A percentile compares a stretch with the other conserved stretches of the same genome.
These are phyloP conservation scores for Lophius americanus DNA, from an alignment of 2,797 vertebrate genomes.

Conservation along the genomic window DNA sequence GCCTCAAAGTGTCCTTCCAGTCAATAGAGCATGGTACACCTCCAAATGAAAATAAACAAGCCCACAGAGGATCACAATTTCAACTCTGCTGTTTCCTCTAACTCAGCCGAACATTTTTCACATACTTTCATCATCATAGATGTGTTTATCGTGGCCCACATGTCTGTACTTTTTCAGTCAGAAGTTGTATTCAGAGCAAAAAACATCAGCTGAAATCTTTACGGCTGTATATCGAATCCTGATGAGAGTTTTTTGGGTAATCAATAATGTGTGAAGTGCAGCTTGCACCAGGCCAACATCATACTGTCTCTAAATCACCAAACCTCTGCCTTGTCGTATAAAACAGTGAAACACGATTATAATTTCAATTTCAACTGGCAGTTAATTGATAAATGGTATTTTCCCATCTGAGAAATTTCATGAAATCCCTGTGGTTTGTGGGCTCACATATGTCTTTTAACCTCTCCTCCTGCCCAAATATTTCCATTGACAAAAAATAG, in stretches of 20 bases:
- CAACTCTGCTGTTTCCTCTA: neutral
- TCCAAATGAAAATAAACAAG: constrained; percentile 1
- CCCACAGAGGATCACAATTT: too few species aligned
- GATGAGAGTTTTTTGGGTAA: neutral
- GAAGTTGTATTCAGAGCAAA: neutral
- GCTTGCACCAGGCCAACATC: neutral
- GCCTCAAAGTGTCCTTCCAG: constrained; percentile 12
- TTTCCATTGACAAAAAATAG: neutral
- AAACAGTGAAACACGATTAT: neutral
- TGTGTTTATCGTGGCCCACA: neutral
- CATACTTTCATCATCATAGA: neutral
- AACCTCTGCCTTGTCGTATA: neutral
- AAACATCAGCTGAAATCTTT: neutral
- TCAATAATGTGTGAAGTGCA: neutral
- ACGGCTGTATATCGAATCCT: neutral
- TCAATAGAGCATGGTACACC: neutral
- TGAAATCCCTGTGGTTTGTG: neutral
- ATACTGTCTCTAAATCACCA: neutral
- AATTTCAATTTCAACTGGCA: too few species aligned
- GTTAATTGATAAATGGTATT: too few species aligned
- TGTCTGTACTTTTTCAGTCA: neutral
- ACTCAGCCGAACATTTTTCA: neutral
- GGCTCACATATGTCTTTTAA: neutral
- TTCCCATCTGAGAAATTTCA: neutral
- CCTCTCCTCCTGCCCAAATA: neutral